Evolutionary conservation across 2,113 vertebrate genomes (phyloP), one percentile per base, ranked within the genome.

Genomic region (Anolis carolinensis): DNA sequence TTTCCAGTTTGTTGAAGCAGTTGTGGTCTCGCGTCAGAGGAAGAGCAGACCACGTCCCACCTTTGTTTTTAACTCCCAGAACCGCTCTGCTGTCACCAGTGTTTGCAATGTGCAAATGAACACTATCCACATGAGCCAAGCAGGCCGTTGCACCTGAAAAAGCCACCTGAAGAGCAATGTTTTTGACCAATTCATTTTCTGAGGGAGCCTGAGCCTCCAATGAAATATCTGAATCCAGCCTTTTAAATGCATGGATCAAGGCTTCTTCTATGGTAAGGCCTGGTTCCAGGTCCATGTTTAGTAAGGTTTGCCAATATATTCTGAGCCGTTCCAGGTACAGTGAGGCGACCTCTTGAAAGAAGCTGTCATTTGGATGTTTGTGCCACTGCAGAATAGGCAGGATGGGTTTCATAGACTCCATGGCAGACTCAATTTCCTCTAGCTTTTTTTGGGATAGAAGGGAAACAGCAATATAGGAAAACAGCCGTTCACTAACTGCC

Each of bases 71-170:
- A 68, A 98, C 96, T 3, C 98, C 98, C 63, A 99, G 79, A 70
- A 99, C 88, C 0, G 97, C 98, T 55, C 98, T 96, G 93, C 98
- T 98, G 55, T 99, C 99, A 0, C 99, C 98, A 0, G 97, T 81
- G 11, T 99, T 99, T 0, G 98, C 98, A 83, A 99, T 96, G 0
- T 98, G 96, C 44, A 99, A 94, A 82, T 97, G 95, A 70, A 98
- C 87, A 0, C 95, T 92, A 0, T 97, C 96, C 5, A 99, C 6
- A 25, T 99, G 97, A 82, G 98, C 98, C 67, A 99, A 95, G 1
- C 98, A 99, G 55, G 98, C 99, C 0, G 98, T 99, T 59, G 96
- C 96, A 1, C 98, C 98, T 0, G 99, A 97, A 87, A 99, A 99
- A 4, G 98, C 99, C 2, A 98, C 97, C 92, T 99, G 98, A 16